Percentiles rank a stretch among this genome's conserved stretches.
Conservation (phyloP, 2,797 vertebrate genomes). For the Eulemur albifrons region DNA sequence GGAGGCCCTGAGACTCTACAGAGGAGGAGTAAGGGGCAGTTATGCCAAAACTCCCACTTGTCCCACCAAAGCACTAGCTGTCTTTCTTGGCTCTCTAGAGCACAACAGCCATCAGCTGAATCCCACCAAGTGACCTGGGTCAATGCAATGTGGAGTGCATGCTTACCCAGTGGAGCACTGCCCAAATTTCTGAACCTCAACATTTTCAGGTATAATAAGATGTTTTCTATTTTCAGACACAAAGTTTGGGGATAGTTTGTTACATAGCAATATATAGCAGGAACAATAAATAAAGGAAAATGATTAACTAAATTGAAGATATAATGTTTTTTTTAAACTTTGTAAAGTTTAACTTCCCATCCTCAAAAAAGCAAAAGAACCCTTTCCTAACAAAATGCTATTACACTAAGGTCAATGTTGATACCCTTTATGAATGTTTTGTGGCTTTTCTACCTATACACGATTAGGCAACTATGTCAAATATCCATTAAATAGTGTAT, state of each 20-base stretch:
- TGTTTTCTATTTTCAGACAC: not conserved
- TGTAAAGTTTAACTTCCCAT: not conserved
- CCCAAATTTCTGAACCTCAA: not conserved
- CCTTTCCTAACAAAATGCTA: not conserved
- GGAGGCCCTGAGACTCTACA: not conserved
- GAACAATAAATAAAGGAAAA: not conserved
- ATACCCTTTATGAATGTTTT: not conserved
- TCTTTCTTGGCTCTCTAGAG: not conserved
- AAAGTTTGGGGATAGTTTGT: not conserved
- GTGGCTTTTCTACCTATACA: not conserved
- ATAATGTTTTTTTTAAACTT: not conserved
- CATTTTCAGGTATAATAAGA: not conserved
- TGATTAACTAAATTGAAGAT: not conserved
- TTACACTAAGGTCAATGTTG: not conserved
- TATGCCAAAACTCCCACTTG: not conserved
- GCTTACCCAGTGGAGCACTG: not conserved
- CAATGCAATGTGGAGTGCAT: not conserved
- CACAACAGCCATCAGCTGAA: not conserved
- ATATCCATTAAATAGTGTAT: not conserved
- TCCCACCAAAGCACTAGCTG: not conserved
- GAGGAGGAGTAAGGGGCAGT: not conserved
- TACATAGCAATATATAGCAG: not conserved
- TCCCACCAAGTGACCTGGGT: not conserved
- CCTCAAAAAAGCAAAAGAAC: not conserved
- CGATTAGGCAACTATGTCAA: not conserved